A percentile compares a stretch with the other conserved stretches of the same genome.
These are phyloP conservation scores for Coryphaenoides rupestris DNA, from an alignment of 2,113 vertebrate species.

Conservation along the genomic window DNA sequence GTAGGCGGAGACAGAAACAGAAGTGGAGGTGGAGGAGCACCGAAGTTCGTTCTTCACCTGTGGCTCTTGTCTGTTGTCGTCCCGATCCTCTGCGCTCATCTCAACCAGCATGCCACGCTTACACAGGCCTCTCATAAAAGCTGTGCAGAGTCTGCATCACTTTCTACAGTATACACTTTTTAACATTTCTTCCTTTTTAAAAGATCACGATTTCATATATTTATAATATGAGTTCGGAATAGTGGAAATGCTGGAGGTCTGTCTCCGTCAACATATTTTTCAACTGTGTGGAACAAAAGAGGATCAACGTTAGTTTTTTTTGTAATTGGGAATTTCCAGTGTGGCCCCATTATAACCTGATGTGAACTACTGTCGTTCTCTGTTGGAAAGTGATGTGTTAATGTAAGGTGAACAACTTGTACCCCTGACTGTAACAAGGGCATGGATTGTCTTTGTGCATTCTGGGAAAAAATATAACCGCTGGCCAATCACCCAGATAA, in stretches of 20 bases:
- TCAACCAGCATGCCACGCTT: constrained; percentile 33
- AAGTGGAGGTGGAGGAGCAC: constrained; percentile 39
- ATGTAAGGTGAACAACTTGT: background rate
- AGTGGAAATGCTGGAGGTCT: background rate
- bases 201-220: constrained; percentile 13
- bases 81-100: constrained; percentile 43
- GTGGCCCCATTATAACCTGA: background rate
- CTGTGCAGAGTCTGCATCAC: no score
- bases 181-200: constrained; percentile 14
- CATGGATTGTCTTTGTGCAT: background rate
- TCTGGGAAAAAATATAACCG: background rate
- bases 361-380: background rate
- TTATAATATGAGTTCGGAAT: background rate
- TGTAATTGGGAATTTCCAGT: background rate
- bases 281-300: background rate
- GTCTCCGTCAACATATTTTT: constrained; percentile 1
- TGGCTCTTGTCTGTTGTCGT: constrained; percentile 49
- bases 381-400: background rate
- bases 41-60: constrained; percentile 33
- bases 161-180: constrained; percentile 32
- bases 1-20: constrained; percentile 35
- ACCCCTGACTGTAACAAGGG: background rate
- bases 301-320: background rate
- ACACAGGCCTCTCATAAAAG: constrained; percentile 25
- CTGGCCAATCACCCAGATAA: background rate